Percentiles rank a stretch among this genome's conserved stretches.
These are phyloP conservation scores for Passer montanus DNA, from an alignment of 2,113 vertebrate genomes.

Conservation along the genomic window DNA sequence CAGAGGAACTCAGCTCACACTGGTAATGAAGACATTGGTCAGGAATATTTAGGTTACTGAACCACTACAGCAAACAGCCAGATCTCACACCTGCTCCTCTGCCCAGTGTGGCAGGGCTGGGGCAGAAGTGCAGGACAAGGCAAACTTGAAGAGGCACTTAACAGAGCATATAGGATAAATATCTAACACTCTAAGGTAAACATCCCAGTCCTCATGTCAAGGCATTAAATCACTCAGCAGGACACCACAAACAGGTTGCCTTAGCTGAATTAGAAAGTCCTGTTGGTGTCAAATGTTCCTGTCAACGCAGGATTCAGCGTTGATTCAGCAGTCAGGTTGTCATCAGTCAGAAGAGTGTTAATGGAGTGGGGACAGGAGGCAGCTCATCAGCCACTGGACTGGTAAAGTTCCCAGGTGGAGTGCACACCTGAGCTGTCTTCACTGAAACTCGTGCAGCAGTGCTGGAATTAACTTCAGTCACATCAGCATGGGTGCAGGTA, in stretches of 20 bases:
- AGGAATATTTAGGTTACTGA: not conserved
- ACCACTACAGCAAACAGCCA: not conserved
- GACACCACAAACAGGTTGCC: not conserved
- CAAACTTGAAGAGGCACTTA: not conserved
- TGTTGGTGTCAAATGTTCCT: not conserved
- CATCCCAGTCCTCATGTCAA: not conserved
- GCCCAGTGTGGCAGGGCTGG: not conserved
- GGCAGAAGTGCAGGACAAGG: not conserved
- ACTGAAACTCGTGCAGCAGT: not conserved
- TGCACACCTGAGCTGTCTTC: not conserved
- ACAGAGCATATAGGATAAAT: not conserved
- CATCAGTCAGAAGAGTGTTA: accelerated
- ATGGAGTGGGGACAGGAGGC: not conserved
- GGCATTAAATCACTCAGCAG: not conserved
- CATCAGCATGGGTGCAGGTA: not conserved
- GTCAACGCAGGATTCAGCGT: not conserved
- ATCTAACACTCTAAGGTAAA: not conserved
- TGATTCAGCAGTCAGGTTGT: not conserved
- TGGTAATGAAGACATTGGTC: not conserved
- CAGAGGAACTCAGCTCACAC: not conserved
- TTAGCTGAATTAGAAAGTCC: not conserved
- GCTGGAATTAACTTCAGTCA: not conserved
- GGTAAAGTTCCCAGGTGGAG: not conserved
- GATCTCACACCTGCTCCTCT: not conserved
- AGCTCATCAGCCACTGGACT: not conserved